These are phyloP conservation scores for Stegastes partitus DNA, from an alignment of 2,113 vertebrate species.

Conservation along the genomic window DNA sequence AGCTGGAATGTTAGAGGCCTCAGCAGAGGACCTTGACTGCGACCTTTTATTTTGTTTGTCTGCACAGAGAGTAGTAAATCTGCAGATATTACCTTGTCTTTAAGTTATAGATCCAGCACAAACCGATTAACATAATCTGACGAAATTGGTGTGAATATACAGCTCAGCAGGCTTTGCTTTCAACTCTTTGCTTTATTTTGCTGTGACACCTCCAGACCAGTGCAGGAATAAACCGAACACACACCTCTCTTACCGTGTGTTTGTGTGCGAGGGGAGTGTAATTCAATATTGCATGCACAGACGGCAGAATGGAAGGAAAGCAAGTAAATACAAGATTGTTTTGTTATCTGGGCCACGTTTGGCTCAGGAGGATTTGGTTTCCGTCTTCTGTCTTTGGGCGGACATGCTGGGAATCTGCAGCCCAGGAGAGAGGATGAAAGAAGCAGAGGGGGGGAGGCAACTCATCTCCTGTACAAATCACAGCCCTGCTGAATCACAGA, in stretches of 20 bases:
- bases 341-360: slow-evolving; percentile 63
- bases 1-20: slow-evolving; percentile 62
- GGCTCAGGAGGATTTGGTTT: slow-evolving; percentile 58
- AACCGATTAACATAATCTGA: slow-evolving; percentile 26
- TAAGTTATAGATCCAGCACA: background rate
- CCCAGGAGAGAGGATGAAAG: slow-evolving; percentile 30
- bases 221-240: slow-evolving; percentile 13
- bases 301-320: slow-evolving; percentile 12
- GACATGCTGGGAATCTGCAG: slow-evolving; percentile 40
- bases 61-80: slow-evolving; percentile 10
- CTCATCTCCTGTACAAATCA: slow-evolving; percentile 31
- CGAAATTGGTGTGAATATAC: slow-evolving; percentile 6
- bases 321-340: slow-evolving; percentile 43
- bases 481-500: slow-evolving; percentile 19
- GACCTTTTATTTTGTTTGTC: slow-evolving; percentile 36
- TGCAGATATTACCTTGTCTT: slow-evolving; percentile 14
- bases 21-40: slow-evolving; percentile 26
- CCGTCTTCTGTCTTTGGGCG: slow-evolving; percentile 41
- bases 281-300: slow-evolving; percentile 36
- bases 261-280: background rate
- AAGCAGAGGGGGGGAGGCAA: background rate
- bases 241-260: background rate
- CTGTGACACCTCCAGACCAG: background rate
- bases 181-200: no score
- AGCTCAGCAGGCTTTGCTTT: background rate